A percentile compares a stretch with the other conserved stretches of the same genome.
phyloP scores from a whole-genome alignment of 2,113 vertebrate genomes.

The Ascaphus truei region DNA sequence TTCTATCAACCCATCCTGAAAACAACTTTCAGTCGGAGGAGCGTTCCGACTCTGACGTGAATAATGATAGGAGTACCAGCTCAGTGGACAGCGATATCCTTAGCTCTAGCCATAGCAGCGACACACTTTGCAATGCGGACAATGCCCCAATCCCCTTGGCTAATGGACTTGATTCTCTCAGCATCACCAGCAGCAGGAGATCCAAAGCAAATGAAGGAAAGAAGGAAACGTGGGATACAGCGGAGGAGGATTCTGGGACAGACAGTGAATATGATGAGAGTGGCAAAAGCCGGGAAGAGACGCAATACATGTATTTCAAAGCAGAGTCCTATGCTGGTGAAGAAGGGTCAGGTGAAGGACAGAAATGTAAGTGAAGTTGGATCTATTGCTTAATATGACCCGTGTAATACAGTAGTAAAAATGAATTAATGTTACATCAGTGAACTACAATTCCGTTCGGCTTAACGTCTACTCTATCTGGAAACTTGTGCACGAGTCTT shows the following conservation, averaged over 20 bases:
- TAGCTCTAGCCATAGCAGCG: conserved; percentile 97
- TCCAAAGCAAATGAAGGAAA: conserved; percentile 95
- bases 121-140: conserved; percentile 94
- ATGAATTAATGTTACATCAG: neutral
- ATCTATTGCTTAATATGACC: neutral
- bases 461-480: neutral
- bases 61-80: conserved; percentile 96
- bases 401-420: conserved; percentile 6
- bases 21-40: conserved; percentile 84
- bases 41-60: conserved; percentile 91
- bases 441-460: neutral
- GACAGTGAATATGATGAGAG: conserved; percentile 98
- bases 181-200: conserved; percentile 94
- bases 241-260: conserved; percentile 95
- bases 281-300: conserved; percentile 83
- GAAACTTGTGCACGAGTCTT: too few relatives aligned
- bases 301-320: conserved; percentile 87
- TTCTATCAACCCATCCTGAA: conserved; percentile 78
- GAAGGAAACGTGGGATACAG: conserved; percentile 97
- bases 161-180: conserved; percentile 93
- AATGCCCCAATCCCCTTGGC: conserved; percentile 81
- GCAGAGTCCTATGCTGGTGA: conserved; percentile 77
- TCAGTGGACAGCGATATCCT: conserved; percentile 98
- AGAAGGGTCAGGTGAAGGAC: conserved; percentile 73
- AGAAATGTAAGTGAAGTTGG: conserved; percentile 83